phyloP scores from a whole-genome alignment of 2,888 invertebrate genomes.

The Macrosoma leucophasiata region DNA sequence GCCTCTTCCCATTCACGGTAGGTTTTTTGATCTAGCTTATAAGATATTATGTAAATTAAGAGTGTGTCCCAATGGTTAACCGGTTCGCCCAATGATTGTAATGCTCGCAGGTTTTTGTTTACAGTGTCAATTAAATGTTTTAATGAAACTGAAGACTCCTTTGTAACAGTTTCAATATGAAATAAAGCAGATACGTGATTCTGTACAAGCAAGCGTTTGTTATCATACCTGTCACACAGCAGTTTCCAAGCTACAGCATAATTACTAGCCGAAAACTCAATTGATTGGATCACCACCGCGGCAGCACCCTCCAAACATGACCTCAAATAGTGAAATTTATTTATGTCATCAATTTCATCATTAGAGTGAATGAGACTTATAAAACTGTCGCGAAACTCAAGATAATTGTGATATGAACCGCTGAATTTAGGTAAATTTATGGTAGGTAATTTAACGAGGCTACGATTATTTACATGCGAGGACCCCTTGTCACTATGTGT shows the following conservation, averaged over 20 bases:
- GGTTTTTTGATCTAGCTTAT: slow-evolving; percentile 18
- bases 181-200: slow-evolving; percentile 26
- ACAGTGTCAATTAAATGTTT: slow-evolving; percentile 19
- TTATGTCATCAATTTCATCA: slow-evolving; percentile 10
- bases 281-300: slow-evolving; percentile 8
- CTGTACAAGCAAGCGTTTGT: slow-evolving; percentile 23
- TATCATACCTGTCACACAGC: slow-evolving; percentile 20
- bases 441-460: slow-evolving; percentile 14
- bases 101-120: slow-evolving; percentile 23
- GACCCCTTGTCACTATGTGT: no score
- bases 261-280: slow-evolving; percentile 10
- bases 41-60: slow-evolving; percentile 22
- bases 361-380: slow-evolving; percentile 14
- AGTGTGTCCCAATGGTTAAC: slow-evolving; percentile 21
- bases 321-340: slow-evolving; percentile 12
- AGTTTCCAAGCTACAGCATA: slow-evolving; percentile 14
- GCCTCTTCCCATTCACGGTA: slow-evolving; percentile 8
- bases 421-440: slow-evolving; percentile 20
- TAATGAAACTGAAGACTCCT: slow-evolving; percentile 16
- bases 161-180: slow-evolving; percentile 17
- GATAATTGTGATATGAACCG: slow-evolving; percentile 16
- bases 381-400: slow-evolving; percentile 20
- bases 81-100: slow-evolving; percentile 13
- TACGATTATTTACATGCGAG: no score
- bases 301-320: slow-evolving; percentile 11